Percentiles rank a stretch among this genome's conserved stretches.
Conservation (phyloP, 2,797 vertebrate genomes). For the Pterois miles region DNA sequence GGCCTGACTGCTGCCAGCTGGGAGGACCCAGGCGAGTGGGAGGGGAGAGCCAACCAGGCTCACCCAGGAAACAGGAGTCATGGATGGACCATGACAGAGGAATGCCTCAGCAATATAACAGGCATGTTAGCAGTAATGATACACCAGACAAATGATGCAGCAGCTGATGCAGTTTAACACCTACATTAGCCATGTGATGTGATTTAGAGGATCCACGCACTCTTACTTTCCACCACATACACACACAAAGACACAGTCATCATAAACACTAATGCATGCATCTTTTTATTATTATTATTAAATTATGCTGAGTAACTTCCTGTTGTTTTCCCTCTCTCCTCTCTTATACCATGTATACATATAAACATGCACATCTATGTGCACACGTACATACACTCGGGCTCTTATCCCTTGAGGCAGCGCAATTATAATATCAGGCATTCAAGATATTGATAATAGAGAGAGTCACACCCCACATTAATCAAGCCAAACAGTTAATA, state of each 20-base stretch:
- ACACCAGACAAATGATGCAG: conserved; percentile 77
- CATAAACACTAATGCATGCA: conserved; percentile 28
- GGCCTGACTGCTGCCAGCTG: no score
- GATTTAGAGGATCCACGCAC: conserved; percentile 67
- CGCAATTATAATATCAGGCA: neutral
- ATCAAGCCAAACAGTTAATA: conserved; percentile 3
- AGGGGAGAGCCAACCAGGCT: no score
- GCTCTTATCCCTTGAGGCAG: conserved; percentile 25
- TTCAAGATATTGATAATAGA: conserved; percentile 56
- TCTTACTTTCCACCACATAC: conserved; percentile 50
- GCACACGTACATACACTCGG: neutral
- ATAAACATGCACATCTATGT: neutral
- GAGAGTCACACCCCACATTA: conserved; percentile 16
- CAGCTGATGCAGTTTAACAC: conserved; percentile 82
- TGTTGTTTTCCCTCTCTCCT: neutral
- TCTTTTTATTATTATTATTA: conserved; percentile 5
- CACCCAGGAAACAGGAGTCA: no score
- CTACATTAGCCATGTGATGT: conserved; percentile 79
- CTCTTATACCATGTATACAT: neutral
- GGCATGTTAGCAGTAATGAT: conserved; percentile 77
- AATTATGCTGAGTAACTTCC: conserved; percentile 34
- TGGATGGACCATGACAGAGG: no score
- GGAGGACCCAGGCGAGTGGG: no score
- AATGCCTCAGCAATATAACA: conserved; percentile 80
- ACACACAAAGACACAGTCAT: conserved; percentile 18